Conservation (phyloP, 1,140 invertebrate species). For the Drosophila kurseongensis region DNA sequence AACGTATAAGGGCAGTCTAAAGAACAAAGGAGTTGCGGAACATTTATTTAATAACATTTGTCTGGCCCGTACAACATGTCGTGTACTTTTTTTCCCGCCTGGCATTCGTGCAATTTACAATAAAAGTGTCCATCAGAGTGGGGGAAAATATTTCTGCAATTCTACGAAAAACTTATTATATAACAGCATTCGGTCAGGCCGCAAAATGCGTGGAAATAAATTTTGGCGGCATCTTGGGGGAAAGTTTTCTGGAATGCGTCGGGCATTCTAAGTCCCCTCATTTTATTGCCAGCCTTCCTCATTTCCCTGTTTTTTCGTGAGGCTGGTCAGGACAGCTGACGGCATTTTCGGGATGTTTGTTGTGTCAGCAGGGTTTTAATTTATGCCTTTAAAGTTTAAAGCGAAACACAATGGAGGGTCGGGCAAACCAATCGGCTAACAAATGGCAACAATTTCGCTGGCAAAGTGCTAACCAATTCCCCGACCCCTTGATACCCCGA, state of each 20-base stretch:
- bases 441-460: conserved; percentile 79
- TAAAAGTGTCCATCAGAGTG: conserved; percentile 48
- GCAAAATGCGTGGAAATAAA: conserved; percentile 63
- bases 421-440: conserved; percentile 70
- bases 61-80: conserved; percentile 32
- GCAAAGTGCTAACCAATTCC: conserved; percentile 56
- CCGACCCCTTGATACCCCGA: background rate
- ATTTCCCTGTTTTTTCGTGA: conserved; percentile 21
- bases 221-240: conserved; percentile 37
- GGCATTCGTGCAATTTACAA: conserved; percentile 47
- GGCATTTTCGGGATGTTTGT: conserved; percentile 61
- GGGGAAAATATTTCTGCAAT: conserved; percentile 46
- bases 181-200: conserved; percentile 28
- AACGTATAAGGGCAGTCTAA: conserved; percentile 7
- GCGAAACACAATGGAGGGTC: conserved; percentile 46
- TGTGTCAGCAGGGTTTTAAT: conserved; percentile 65
- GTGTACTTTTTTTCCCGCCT: conserved; percentile 12
- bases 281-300: conserved; percentile 45
- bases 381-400: conserved; percentile 74
- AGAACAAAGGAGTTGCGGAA: conserved; percentile 30
- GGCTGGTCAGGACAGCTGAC: conserved; percentile 51
- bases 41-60: conserved; percentile 57
- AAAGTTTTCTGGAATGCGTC: conserved; percentile 59
- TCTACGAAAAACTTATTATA: conserved; percentile 49
- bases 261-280: conserved; percentile 68